These are phyloP conservation scores for Philypnodon macrostomus DNA, from an alignment of 2,797 vertebrate species.

Conservation along the genomic window DNA sequence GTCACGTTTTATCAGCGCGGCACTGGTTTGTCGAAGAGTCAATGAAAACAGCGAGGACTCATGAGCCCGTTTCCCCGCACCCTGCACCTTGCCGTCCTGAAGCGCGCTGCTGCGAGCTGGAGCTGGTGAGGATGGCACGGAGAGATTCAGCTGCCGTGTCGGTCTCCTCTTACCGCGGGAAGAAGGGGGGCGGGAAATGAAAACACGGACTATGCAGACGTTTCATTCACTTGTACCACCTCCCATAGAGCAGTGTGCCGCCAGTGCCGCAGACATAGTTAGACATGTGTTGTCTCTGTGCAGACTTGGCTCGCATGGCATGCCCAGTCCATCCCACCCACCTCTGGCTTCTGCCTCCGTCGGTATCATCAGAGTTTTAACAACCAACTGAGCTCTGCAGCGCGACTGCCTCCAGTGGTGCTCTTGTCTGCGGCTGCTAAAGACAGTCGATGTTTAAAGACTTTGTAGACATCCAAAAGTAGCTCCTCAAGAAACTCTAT, in stretches of 20 bases:
- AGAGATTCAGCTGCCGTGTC: constrained; percentile 23
- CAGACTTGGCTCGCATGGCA: constrained; percentile 65
- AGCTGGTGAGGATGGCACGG: constrained; percentile 23
- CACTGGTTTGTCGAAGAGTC: constrained; percentile 41
- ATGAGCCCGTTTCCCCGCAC: constrained; percentile 51
- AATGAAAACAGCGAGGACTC: constrained; percentile 38
- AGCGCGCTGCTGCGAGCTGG: constrained; percentile 13
- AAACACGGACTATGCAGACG: constrained; percentile 14
- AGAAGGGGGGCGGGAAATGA: not conserved
- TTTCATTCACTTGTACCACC: constrained; percentile 46
- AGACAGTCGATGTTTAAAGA: constrained; percentile 32
- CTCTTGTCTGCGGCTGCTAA: constrained; percentile 39
- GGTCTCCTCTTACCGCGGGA: constrained; percentile 18
- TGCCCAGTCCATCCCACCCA: constrained; percentile 59
- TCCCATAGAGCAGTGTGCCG: constrained; percentile 22
- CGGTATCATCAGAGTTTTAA: constrained; percentile 54
- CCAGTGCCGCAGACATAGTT: constrained; percentile 53
- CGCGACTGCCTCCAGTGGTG: constrained; percentile 77
- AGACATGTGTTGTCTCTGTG: constrained; percentile 54
- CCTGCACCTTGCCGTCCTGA: constrained; percentile 45
- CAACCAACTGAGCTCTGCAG: constrained; percentile 44
- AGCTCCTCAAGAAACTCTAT: not conserved
- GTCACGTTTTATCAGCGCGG: constrained; percentile 33
- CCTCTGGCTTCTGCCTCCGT: constrained; percentile 18
- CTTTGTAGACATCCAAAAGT: constrained; percentile 16